phyloP scores from a whole-genome alignment of 2,113 vertebrate genomes.

The Chaetops frenatus region DNA sequence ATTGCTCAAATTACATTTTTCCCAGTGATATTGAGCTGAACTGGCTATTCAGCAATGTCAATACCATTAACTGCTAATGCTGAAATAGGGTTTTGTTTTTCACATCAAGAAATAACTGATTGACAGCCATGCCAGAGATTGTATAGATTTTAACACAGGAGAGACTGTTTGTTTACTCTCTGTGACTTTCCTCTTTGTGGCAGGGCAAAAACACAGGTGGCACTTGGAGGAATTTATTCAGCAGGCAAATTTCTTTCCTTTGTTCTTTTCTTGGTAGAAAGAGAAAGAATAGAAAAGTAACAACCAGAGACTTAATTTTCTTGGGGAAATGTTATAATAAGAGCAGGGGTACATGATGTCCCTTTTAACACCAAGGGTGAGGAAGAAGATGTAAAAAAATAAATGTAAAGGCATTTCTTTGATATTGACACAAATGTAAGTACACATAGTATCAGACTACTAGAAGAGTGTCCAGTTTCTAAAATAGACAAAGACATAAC shows the following conservation, averaged over 20 bases:
- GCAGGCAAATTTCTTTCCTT: neutral
- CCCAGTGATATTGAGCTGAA: neutral
- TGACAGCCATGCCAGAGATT: neutral
- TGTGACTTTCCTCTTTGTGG: neutral
- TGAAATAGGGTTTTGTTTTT: conserved; percentile 23
- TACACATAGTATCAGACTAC: neutral
- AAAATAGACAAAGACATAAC: neutral
- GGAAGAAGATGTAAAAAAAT: neutral
- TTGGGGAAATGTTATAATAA: neutral
- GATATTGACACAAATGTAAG: neutral
- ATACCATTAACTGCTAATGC: neutral
- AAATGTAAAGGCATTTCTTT: neutral
- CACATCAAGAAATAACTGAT: neutral
- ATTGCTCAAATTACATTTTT: neutral
- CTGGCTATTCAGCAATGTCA: neutral
- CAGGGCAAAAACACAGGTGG: neutral
- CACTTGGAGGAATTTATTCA: neutral
- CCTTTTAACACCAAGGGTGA: neutral
- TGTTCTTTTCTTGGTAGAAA: neutral
- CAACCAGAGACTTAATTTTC: neutral
- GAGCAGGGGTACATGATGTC: neutral
- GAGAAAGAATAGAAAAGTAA: neutral
- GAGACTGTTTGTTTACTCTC: neutral
- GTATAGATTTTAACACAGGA: neutral
- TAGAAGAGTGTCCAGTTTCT: neutral